Percentiles rank a stretch among this genome's conserved stretches.
These are phyloP conservation scores for Amphimedon queenslandica DNA, from an alignment of 37 sponge, comb jelly and placozoan genomes.

Conservation along the genomic window DNA sequence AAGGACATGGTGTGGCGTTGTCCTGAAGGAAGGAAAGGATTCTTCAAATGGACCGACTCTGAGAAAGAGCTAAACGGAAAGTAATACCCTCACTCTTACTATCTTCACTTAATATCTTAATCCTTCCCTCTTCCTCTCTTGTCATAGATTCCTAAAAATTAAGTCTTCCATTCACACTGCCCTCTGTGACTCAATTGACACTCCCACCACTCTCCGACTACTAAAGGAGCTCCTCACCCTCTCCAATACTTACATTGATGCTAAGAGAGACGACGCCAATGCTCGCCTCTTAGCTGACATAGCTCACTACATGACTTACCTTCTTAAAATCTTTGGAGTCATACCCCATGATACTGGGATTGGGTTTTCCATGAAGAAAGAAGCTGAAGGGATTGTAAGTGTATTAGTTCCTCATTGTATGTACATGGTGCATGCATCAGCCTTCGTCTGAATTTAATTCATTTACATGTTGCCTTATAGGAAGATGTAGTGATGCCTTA, in stretches of 20 bases:
- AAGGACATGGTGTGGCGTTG: slow-evolving; percentile 50
- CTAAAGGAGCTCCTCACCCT: slow-evolving; percentile 67
- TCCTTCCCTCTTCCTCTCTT: not conserved
- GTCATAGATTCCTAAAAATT: slow-evolving; percentile 33
- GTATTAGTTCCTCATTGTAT: not conserved
- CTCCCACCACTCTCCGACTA: slow-evolving; percentile 59
- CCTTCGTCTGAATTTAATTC: not conserved
- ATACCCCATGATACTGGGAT: slow-evolving; percentile 16
- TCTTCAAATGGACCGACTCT: slow-evolving; percentile 52
- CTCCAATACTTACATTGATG: slow-evolving; percentile 58
- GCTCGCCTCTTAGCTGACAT: slow-evolving; percentile 29
- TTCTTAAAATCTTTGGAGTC: slow-evolving; percentile 67
- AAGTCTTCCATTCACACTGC: slow-evolving; percentile 54
- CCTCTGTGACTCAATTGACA: slow-evolving; percentile 89
- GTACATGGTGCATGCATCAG: not conserved
- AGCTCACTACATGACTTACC: slow-evolving; percentile 35
- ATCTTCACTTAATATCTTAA: not conserved
- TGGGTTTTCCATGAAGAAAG: slow-evolving; percentile 41
- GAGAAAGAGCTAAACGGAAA: slow-evolving; percentile 53
- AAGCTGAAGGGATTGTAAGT: too few relatives aligned
- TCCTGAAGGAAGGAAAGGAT: slow-evolving; percentile 12
- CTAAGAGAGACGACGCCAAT: slow-evolving; percentile 19
- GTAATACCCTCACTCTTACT: slow-evolving; percentile 3
- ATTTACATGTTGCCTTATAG: slow-evolving; percentile 4
- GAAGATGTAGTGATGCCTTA: slow-evolving; percentile 72